Base-by-base conservation (phyloP, 2,113 vertebrate species). In the Cathartes aura region DNA sequence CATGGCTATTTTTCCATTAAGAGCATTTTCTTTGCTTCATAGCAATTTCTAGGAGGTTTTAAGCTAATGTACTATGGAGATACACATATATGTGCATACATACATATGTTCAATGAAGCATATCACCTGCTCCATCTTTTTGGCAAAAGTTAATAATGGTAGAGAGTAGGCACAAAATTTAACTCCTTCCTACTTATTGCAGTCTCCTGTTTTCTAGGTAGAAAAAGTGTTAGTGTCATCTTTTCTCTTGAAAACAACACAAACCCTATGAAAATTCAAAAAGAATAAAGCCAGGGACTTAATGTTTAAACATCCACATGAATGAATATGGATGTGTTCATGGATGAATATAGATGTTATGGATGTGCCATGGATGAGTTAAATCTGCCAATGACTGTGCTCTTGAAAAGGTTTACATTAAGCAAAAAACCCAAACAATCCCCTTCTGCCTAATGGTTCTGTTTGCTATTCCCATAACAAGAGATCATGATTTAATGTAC, bases 391-490 rank as follows among this genome's bases (percentile, higher is more conserved):
- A 14, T 71, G 42, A 26, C 8, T 36, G 20, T 50, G 27, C 48
- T 73, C 82, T 79, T 82, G 40, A 50, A 75, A 72, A 53, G 6
- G 3, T 80, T 83, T 58, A 18, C 24, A 12, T 83, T 34, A 56
- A 50, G 22, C 18, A 68, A 85, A 78, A 85, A 1, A 0, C 11
- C 40, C 15, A 24, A 34, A 62, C 7, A 13, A 8, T 43, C 22
- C 13, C 6, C 18, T 68, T 67, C 66, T 76, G 23, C 72, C 36
- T 81, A 6, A 70, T 38, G 38, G 15, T 67, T 92, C 20, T 93
- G 30, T 88, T 95, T 93, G 42, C 76, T 88, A 6, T 81, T 92
- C 21, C n/a, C 21, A 36, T 81, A 82, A 43, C 53, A 78, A 81
- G 82, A 81, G 32, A 47, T 50, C 20, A 8, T 43, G 47, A 56